These are phyloP conservation scores for Hyles lineata DNA, from an alignment of 2,888 invertebrate genomes.

Conservation along the genomic window DNA sequence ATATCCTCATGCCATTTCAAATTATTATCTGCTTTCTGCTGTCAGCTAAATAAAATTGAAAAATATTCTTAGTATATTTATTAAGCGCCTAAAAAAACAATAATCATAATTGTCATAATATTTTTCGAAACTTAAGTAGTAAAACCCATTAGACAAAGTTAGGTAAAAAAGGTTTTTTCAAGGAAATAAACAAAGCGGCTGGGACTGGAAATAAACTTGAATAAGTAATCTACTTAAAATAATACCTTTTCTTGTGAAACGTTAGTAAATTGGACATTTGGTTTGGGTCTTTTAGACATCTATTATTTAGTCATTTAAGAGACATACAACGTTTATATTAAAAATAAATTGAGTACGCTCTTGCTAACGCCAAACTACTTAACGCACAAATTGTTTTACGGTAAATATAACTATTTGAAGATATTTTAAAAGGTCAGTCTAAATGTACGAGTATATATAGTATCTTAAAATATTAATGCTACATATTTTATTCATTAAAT, in stretches of 20 bases:
- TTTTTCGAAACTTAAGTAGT: neutral
- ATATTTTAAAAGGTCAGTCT: no score
- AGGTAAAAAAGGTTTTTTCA: neutral
- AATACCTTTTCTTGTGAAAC: slow-evolving; percentile 19
- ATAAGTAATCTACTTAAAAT: slow-evolving; percentile 23
- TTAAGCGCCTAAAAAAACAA: neutral
- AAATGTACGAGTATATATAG: no score
- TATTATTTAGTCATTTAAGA: slow-evolving; percentile 3
- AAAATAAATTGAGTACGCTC: neutral
- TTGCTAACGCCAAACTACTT: no score
- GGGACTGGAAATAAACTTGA: neutral
- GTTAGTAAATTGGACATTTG: slow-evolving; percentile 15
- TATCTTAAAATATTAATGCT: no score
- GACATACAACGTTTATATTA: neutral
- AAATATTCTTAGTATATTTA: neutral
- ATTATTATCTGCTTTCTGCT: no score
- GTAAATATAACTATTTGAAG: no score
- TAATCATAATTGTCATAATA: no score
- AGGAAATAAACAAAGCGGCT: slow-evolving; percentile 15
- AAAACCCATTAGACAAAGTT: slow-evolving; percentile 9
- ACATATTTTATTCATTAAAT: no score
- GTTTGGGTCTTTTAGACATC: neutral
- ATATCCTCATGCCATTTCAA: no score
- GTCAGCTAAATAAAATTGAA: neutral
- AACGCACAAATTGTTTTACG: no score